Evolutionary conservation across 1,140 invertebrate species (phyloP).

Genomic region (Cyphomyrmex costatus): DNA sequence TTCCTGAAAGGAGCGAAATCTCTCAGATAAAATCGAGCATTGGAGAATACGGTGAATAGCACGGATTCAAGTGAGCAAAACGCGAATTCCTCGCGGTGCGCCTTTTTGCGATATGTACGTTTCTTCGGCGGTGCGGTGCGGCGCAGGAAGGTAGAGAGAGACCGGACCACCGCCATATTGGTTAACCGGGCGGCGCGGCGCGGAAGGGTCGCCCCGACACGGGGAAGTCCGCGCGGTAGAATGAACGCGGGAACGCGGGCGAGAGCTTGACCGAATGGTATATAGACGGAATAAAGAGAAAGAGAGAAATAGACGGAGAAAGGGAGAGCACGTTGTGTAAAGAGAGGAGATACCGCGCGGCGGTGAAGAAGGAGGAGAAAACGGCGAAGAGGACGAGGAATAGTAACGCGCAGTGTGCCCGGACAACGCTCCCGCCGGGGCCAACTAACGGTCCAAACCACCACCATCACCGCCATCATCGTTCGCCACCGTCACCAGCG

Average conservation of each 20-base stretch:
- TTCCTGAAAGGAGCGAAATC: constrained; percentile 21
- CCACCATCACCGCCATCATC: constrained; percentile 73
- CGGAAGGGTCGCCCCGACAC: constrained; percentile 47
- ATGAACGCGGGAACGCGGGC: constrained; percentile 57
- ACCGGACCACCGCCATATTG: constrained; percentile 43
- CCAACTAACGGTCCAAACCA: constrained; percentile 85
- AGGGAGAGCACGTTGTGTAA: constrained; percentile 23
- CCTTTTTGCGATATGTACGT: constrained; percentile 38
- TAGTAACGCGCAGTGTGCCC: constrained; percentile 81
- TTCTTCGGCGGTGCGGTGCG: constrained; percentile 34
- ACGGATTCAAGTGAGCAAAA: constrained; percentile 39
- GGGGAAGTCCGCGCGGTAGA: constrained; percentile 63
- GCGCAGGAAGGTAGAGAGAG: constrained; percentile 35
- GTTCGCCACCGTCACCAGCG: constrained; percentile 27
- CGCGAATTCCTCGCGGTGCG: constrained; percentile 6
- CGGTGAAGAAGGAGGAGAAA: constrained; percentile 17
- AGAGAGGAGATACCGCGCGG: constrained; percentile 43
- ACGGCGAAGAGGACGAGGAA: constrained; percentile 67
- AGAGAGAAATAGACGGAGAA: constrained; percentile 18
- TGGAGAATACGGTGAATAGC: not conserved
- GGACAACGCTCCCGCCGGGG: constrained; percentile 85
- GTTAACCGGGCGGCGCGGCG: constrained; percentile 20
- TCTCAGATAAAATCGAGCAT: constrained; percentile 26
- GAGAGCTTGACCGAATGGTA: constrained; percentile 52
- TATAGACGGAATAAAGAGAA: constrained; percentile 18